These are phyloP conservation scores for Narcine bancroftii DNA, from an alignment of 2,113 vertebrate species.

Conservation along the genomic window DNA sequence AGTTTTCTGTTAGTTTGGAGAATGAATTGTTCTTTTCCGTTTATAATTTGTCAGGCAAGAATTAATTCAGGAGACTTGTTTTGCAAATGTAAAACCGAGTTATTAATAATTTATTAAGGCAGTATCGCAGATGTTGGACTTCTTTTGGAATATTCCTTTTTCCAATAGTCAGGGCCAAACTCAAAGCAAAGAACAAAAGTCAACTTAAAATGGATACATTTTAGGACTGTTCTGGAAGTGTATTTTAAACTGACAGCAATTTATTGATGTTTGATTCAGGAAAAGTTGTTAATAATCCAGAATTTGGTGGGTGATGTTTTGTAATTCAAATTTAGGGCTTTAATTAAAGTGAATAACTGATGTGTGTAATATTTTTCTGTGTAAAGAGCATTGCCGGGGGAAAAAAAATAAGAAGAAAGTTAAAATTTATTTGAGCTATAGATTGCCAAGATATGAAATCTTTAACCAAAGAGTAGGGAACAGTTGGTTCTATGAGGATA, in stretches of 20 bases:
- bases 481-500: not conserved
- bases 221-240: too few relatives aligned
- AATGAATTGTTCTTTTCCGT: not conserved
- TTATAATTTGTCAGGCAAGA: not conserved
- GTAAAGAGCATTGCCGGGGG: not conserved
- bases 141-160: too few relatives aligned
- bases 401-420: not conserved
- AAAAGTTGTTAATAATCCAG: not conserved
- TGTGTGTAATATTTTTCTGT: not conserved
- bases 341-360: too few relatives aligned
- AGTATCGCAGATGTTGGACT: not conserved
- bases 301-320: not conserved
- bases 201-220: not conserved
- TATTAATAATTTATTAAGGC: not conserved
- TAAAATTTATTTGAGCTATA: not conserved
- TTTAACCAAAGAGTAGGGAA: not conserved
- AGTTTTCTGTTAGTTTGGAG: not conserved
- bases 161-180: too few relatives aligned
- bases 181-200: too few relatives aligned
- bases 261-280: not conserved
- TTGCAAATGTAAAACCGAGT: not conserved
- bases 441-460: not conserved
- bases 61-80: not conserved
- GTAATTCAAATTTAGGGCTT: not conserved
- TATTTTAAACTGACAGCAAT: not conserved